Evolutionary conservation across 1,140 invertebrate genomes (phyloP), one percentile per base, ranked within the genome.

Genomic region (Uloborus diversus): DNA sequence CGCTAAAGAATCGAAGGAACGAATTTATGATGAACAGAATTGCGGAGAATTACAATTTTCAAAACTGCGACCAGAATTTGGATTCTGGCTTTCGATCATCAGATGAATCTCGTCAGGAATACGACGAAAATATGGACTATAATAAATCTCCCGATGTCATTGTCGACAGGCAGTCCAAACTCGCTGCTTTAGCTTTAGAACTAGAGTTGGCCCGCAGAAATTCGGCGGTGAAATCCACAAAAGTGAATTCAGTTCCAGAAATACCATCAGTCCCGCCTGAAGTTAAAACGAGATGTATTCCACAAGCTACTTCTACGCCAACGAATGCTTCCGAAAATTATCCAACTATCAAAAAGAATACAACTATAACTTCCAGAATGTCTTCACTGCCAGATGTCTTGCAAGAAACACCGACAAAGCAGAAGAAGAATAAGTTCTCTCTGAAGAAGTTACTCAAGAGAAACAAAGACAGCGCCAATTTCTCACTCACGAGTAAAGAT

Each of bases 401-500:
- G 4, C 51, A 59, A 23, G 73, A 78, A 13, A 78, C 73, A 3
- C 61, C 73, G 0, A 35, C 68, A 13, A 82, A 92, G 73, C 91
- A 91, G 86, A 91, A 90, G 61, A 83, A 82, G 35, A 87, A 85
- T 2, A 91, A 92, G 79, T 94, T 94, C 83, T 95, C 93, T 0
- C 88, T 95, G n/a, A 93, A 93, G 83, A 94, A 94, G 83, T 91
- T 95, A 42, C 85, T 95, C 7, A 88, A 94, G 51, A 92, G 95
- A 86, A 92, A 93, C 3, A 90, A 89, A 1, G 91, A 89, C 30
- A 25, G 17, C 14, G n/a, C 17, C 33, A 64, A 25, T 2, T 37
- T 25, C 1, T 23, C 51, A 1, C 25, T 35, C 17, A 17, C 71
- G 1, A 33, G 9, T 13, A 76, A 76, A 53, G 59, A 68, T 2